Percentiles rank a stretch among this genome's conserved stretches.
Evolutionary conservation across 1,140 invertebrate species (phyloP).

Genomic region (Steinernema feltiae): DNA sequence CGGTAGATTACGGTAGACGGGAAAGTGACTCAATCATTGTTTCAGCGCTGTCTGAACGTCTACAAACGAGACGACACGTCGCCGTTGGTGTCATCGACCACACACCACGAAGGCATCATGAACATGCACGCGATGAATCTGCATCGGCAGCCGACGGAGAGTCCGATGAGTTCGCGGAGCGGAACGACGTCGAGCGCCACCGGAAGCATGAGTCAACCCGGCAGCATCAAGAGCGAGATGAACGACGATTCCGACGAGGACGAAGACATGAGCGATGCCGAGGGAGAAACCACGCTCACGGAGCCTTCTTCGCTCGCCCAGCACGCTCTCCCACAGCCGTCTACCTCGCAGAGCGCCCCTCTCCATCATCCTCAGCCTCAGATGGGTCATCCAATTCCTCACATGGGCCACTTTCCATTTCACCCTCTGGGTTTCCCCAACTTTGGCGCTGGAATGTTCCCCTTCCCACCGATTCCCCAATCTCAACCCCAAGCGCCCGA

Average conservation of each 20-base stretch:
- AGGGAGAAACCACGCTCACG: background rate
- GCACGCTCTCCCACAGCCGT: background rate
- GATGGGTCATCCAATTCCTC: background rate
- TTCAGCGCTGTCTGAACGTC: constrained; percentile 38
- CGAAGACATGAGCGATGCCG: background rate
- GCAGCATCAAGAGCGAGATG: background rate
- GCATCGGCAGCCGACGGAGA: background rate
- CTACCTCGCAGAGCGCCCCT: no score
- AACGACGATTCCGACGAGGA: background rate
- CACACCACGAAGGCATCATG: background rate
- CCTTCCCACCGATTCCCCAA: background rate
- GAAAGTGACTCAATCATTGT: no score
- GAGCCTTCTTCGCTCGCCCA: background rate
- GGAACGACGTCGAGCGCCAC: background rate
- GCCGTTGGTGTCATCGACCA: background rate
- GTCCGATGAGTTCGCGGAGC: constrained; percentile 8
- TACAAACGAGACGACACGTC: background rate
- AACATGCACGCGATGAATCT: background rate
- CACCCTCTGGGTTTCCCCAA: background rate
- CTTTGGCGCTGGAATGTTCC: no score
- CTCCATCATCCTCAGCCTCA: background rate
- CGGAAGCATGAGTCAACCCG: background rate
- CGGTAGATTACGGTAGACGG: no score
- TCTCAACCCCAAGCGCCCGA: background rate
- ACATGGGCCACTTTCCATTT: background rate